Evolutionary conservation across 2,113 vertebrate genomes (phyloP).

Genomic region (Mirza zaza): DNA sequence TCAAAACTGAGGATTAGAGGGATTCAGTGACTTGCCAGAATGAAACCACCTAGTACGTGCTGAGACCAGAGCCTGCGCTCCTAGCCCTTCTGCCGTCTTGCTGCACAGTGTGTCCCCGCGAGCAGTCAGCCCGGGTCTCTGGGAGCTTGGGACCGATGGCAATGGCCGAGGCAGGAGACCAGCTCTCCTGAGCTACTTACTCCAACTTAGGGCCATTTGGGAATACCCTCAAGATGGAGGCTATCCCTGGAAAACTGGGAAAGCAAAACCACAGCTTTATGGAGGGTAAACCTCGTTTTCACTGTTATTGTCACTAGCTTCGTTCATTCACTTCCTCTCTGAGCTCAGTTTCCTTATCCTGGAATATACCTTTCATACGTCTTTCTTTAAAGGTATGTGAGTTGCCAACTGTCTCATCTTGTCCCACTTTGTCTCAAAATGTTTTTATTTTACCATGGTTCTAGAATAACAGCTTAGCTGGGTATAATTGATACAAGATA

Average conservation of each 20-base stretch:
- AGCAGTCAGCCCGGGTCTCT: not conserved
- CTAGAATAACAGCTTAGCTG: not conserved
- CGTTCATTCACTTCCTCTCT: not conserved
- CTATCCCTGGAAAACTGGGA: not conserved
- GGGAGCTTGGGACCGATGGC: not conserved
- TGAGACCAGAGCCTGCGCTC: not conserved
- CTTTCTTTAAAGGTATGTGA: not conserved
- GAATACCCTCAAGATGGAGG: not conserved
- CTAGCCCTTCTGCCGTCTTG: not conserved
- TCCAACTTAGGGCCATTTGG: not conserved
- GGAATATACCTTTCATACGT: not conserved
- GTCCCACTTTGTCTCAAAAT: not conserved
- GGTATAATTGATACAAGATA: not conserved
- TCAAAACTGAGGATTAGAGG: not conserved
- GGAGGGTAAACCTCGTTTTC: no score
- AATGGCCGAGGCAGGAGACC: not conserved
- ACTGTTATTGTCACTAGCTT: not conserved
- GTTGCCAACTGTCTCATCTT: not conserved
- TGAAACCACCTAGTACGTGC: not conserved
- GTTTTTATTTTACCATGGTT: not conserved
- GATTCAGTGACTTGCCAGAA: not conserved
- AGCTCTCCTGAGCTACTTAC: not conserved
- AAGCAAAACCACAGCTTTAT: not conserved
- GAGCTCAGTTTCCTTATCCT: not conserved
- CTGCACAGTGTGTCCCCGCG: rapidly evolving